phyloP scores from a whole-genome alignment of 2,888 invertebrate genomes.

The Hylaea fasciaria region DNA sequence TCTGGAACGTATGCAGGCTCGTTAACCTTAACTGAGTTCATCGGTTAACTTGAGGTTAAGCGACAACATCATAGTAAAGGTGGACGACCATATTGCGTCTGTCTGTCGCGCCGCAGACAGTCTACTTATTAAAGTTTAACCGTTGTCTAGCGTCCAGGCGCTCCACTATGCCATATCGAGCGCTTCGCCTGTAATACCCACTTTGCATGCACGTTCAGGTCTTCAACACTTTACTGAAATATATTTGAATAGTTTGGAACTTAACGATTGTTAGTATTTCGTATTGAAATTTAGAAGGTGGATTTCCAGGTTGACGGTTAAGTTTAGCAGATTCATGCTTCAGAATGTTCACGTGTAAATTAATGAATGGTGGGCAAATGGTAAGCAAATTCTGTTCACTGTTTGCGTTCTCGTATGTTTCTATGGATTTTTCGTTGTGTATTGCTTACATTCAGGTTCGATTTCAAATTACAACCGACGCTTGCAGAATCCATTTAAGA shows the following conservation, averaged over 20 bases:
- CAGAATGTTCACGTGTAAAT: background rate
- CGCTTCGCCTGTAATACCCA: conserved; percentile 56
- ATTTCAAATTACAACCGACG: too few relatives aligned
- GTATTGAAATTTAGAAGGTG: conserved; percentile 15
- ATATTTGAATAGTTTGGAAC: conserved; percentile 42
- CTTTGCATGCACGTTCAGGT: conserved; percentile 55
- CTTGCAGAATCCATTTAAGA: background rate
- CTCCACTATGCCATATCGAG: conserved; percentile 54
- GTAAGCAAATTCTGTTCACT: too few relatives aligned
- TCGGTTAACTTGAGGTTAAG: conserved; percentile 13
- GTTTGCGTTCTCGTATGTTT: too few relatives aligned
- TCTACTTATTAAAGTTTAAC: conserved; percentile 72
- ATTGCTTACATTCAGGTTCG: too few relatives aligned
- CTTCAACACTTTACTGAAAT: conserved; percentile 45
- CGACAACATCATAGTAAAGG: conserved; percentile 24
- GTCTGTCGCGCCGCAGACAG: conserved; percentile 33
- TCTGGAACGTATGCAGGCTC: too few relatives aligned
- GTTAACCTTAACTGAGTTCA: conserved; percentile 11
- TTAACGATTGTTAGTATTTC: conserved; percentile 18
- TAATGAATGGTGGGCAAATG: background rate
- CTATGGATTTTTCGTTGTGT: too few relatives aligned
- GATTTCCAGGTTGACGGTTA: background rate
- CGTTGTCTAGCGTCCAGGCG: conserved; percentile 55
- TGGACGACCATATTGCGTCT: conserved; percentile 22
- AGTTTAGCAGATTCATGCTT: background rate